These are phyloP conservation scores for Thalassophryne amazonica DNA, from an alignment of 2,797 vertebrate species.

Conservation along the genomic window DNA sequence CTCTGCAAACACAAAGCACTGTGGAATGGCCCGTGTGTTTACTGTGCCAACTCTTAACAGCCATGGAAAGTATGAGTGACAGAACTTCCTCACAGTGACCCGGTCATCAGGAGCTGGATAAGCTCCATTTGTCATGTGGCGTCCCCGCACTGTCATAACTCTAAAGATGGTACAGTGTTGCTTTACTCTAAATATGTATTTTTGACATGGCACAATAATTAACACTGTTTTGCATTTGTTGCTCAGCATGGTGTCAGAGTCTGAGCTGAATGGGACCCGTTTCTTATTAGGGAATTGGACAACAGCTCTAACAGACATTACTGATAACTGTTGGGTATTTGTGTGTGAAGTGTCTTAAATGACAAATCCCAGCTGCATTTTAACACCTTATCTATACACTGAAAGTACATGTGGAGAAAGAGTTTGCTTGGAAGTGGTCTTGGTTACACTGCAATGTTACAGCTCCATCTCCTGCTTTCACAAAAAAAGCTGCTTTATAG, in stretches of 20 bases:
- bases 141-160: slow-evolving; percentile 22
- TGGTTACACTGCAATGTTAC: too few relatives aligned
- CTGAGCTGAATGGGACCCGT: not conserved
- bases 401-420: not conserved
- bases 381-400: too few relatives aligned
- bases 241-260: not conserved
- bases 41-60: slow-evolving; percentile 33
- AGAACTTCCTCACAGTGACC: slow-evolving; percentile 49
- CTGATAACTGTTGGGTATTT: not conserved
- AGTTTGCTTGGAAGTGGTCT: not conserved
- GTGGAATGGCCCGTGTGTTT: slow-evolving; percentile 33
- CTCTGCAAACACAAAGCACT: slow-evolving; percentile 46
- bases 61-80: slow-evolving; percentile 57
- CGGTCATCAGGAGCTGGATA: slow-evolving; percentile 37
- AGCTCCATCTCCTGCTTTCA: not conserved
- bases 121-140: slow-evolving; percentile 38
- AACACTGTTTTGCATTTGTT: slow-evolving; percentile 13
- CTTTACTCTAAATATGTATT: slow-evolving; percentile 3
- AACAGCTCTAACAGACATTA: not conserved
- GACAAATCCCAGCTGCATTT: not conserved
- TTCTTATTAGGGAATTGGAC: not conserved
- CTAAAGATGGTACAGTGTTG: too few relatives aligned
- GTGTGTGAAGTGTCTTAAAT: not conserved
- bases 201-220: slow-evolving; percentile 13
- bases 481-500: not conserved